Base-by-base conservation (phyloP, 2,797 vertebrate species). In the Galagoides demidoff region DNA sequence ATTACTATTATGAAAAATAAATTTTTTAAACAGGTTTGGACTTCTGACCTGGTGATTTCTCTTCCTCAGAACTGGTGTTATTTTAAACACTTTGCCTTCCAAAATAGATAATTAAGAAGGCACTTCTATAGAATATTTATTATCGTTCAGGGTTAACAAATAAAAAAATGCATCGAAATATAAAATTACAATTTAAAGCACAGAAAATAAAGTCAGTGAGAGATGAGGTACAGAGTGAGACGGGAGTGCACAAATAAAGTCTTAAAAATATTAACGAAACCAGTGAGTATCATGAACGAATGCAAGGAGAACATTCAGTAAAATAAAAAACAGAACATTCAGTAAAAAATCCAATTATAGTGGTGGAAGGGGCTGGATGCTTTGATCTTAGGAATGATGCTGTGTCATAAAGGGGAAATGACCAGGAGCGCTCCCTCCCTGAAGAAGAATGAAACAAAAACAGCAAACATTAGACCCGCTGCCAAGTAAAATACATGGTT, bases 391-490 rank as follows among this genome's bases (percentile, higher is more conserved):
- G n/a, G 31, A 96, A 94, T 84, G 64, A 43, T 0, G 37, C 5
- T 71, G 37, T 43, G 29, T 57, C 63, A n/a, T 23, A 63, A 88
- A 91, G 17, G 22, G 64, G 9, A 4, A 79, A 55, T 74, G 83
- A 68, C 52, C 22, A 81, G 3, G 3, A 81, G 6, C 27, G 13
- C 45, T 76, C 11, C 43, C 70, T 59, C 13, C 11, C 1, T 74
- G 23, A 23, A 83, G 90, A 92, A 70, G 20, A 92, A 63, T 57
- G 29, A 74, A 95, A 43, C 74, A 49, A 66, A 82, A 84, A 34
- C 39, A 55, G 45, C 34, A 92, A 93, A 92, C 49, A 84, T 16
- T 68, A 19, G 37, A 79, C 79, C 1, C 7, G 39, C 74, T 74
- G 3, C 84, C 64, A 96, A 79, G 23, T 66, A 85, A 78, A 19